Base-by-base conservation (phyloP, 2,888 invertebrate species). In the Pemphredon lugubris region DNA sequence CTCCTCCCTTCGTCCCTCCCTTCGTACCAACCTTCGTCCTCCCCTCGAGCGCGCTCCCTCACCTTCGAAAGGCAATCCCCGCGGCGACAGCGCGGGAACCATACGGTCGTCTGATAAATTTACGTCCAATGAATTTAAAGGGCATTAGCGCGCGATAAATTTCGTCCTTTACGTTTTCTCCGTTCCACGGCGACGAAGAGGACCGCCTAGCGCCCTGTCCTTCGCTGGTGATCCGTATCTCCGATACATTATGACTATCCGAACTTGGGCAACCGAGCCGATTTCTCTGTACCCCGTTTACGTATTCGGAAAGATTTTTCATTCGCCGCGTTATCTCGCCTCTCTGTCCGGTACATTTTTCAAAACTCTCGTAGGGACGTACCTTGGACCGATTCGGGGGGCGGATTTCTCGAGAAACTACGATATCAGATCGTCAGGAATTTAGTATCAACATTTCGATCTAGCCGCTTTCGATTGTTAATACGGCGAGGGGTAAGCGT, bases 1-100 rank as follows among this genome's bases (percentile, higher is more conserved):
- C 14, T 54, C 50, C 34, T 63, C 57, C 11, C 20, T 30, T 67
- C 21, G 2, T 18, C 39, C 26, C 42, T 45, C 16, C 55, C 21
- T 23, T 67, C 21, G 2, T 18, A 30, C 26, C 42, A 42, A 16
- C 55, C 21, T 23, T 48, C 57, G 34, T 54, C 55, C 13, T n/a
- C n/a, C n/a, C n/a, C n/a, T n/a, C n/a, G n/a, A n/a, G n/a, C n/a
- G n/a, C n/a, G n/a, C n/a, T n/a, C 59, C 61, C 7, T 34, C 55
- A 4, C 21, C 57, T 23, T 64, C 55, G 64, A 68, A 53, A 26
- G 57, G 55, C 63, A 32, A 34, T 51, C 55, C 61, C 67, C 45
- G 61, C 51, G 47, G 69, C 61, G 75, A 75, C 74, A 69, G 74
- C 65, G 75, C 69, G 74, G 69, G 69, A 75, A 75, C 61, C 48